A percentile compares a stretch with the other conserved stretches of the same genome.
Evolutionary conservation across 2,797 vertebrate species (phyloP).

Genomic region (Sebastes jordani): DNA sequence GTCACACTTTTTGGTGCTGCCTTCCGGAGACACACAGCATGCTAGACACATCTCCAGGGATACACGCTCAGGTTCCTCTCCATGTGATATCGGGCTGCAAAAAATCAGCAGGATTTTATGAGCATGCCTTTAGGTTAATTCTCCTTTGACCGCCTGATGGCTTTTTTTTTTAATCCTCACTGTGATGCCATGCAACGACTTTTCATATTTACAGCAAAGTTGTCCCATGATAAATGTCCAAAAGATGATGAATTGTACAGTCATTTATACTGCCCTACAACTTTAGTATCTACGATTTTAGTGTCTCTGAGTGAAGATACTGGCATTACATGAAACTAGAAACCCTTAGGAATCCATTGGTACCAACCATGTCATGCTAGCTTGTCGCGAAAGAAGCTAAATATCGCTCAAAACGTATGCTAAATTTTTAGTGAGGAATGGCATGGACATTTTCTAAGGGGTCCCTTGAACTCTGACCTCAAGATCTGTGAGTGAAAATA

Average conservation of each 20-base stretch:
- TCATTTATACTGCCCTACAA: neutral
- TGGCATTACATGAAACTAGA: too few relatives aligned
- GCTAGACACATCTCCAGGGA: slow-evolving; percentile 35
- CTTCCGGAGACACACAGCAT: slow-evolving; percentile 45
- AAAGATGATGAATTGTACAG: slow-evolving; percentile 24
- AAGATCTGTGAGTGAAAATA: too few relatives aligned
- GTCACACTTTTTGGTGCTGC: slow-evolving; percentile 43
- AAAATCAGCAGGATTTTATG: slow-evolving; percentile 32
- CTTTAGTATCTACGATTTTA: too few relatives aligned
- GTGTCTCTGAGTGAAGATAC: too few relatives aligned
- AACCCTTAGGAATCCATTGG: too few relatives aligned
- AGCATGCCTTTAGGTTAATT: slow-evolving; percentile 23
- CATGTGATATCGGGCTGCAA: slow-evolving; percentile 16
- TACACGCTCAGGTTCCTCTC: neutral
- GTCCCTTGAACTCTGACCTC: too few relatives aligned
- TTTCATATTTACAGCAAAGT: slow-evolving; percentile 36
- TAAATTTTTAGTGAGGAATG: too few relatives aligned
- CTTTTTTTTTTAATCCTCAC: slow-evolving; percentile 17
- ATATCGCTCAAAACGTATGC: too few relatives aligned
- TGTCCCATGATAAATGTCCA: slow-evolving; percentile 28
- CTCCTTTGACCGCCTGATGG: slow-evolving; percentile 10
- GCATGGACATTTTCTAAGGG: too few relatives aligned
- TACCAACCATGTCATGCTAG: too few relatives aligned
- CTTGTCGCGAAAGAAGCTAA: too few relatives aligned
- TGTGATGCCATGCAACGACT: neutral